These are phyloP conservation scores for Amiota mariae DNA, from an alignment of 2,888 invertebrate species.

Conservation along the genomic window DNA sequence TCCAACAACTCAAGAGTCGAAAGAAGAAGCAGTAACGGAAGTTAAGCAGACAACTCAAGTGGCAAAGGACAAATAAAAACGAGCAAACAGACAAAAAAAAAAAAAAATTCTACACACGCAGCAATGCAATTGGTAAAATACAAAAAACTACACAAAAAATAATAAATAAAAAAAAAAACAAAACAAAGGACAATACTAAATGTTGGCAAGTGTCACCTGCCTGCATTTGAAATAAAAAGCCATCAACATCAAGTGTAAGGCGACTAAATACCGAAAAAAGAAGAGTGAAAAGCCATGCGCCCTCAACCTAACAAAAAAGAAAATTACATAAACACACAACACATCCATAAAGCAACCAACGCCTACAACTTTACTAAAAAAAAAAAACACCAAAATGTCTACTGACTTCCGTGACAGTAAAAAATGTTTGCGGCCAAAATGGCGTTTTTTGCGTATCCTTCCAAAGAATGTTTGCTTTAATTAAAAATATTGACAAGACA, in stretches of 20 bases:
- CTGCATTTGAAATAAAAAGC: background rate
- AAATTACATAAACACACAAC: too few relatives aligned
- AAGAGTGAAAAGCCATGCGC: background rate
- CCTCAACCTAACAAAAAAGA: too few relatives aligned
- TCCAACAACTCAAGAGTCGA: background rate
- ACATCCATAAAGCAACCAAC: too few relatives aligned
- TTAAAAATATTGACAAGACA: constrained; percentile 13
- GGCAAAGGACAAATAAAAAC: constrained; percentile 5
- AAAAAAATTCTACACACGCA: background rate
- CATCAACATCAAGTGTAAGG: background rate
- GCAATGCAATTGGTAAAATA: too few relatives aligned
- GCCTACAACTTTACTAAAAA: background rate
- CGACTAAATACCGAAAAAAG: background rate
- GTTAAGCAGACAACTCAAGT: constrained; percentile 26
- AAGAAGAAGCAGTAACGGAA: constrained; percentile 6
- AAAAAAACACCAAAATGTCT: background rate
- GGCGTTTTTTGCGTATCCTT: constrained; percentile 4
- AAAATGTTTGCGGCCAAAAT: constrained; percentile 20
- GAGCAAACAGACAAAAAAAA: background rate
- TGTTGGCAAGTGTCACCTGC: constrained; percentile 5
- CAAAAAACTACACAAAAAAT: background rate
- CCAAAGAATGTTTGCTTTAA: constrained; percentile 15
- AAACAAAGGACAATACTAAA: background rate
- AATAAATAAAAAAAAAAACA: background rate
- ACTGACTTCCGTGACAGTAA: background rate